Evolutionary conservation across 2,888 invertebrate genomes (phyloP).

Genomic region (Hydraecia micacea): DNA sequence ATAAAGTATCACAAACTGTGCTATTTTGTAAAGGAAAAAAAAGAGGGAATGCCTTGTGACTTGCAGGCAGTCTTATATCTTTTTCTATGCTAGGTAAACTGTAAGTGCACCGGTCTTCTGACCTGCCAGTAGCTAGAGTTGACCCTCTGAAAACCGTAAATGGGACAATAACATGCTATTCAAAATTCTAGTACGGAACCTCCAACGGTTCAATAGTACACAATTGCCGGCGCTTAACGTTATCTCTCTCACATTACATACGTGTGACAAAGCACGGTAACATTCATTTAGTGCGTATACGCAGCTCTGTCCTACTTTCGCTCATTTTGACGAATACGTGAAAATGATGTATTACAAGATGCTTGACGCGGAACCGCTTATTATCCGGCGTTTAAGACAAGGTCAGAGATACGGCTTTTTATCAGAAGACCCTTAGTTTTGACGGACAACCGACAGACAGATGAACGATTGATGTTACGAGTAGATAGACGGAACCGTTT

Average conservation of each 20-base stretch:
- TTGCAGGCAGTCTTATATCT: background rate
- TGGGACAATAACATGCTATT: constrained; percentile 4
- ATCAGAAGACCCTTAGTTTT: constrained; percentile 65
- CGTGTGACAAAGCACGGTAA: constrained; percentile 53
- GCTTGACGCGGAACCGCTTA: constrained; percentile 64
- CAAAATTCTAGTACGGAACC: constrained; percentile 49
- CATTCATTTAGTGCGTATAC: constrained; percentile 40
- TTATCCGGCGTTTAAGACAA: constrained; percentile 64
- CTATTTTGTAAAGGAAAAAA: too few species aligned
- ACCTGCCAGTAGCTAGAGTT: background rate
- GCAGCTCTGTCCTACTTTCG: constrained; percentile 68
- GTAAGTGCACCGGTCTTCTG: background rate
- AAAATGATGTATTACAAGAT: constrained; percentile 65
- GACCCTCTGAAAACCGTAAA: constrained; percentile 14
- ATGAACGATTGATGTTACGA: constrained; percentile 58
- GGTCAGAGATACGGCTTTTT: constrained; percentile 61
- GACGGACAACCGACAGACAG: constrained; percentile 65
- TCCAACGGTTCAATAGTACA: constrained; percentile 1
- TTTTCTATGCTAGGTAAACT: background rate
- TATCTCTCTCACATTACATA: constrained; percentile 51
- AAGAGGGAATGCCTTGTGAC: background rate
- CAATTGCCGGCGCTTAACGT: constrained; percentile 19
- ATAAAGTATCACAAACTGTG: too few species aligned
- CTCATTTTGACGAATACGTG: constrained; percentile 69
- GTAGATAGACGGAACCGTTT: constrained; percentile 54